phyloP scores from a whole-genome alignment of 2,113 vertebrate genomes.

The Danionella cerebrum region DNA sequence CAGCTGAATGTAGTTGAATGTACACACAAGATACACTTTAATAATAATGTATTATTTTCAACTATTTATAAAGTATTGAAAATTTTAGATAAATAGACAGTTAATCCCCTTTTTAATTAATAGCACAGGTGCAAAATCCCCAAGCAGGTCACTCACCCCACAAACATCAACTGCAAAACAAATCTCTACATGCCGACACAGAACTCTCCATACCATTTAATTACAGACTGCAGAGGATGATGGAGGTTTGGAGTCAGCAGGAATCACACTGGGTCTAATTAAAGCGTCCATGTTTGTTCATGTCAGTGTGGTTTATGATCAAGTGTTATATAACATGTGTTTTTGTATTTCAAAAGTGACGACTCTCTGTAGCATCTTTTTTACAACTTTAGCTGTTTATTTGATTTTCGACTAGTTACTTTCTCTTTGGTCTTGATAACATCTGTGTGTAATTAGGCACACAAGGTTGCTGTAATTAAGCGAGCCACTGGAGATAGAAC shows the following conservation, averaged over 20 bases:
- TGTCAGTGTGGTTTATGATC: background rate
- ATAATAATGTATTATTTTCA: too few species aligned
- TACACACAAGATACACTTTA: too few species aligned
- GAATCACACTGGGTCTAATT: slow-evolving; percentile 30
- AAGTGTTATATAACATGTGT: background rate
- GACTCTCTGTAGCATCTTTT: background rate
- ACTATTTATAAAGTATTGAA: too few species aligned
- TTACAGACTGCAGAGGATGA: slow-evolving; percentile 34
- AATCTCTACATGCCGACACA: slow-evolving; percentile 33
- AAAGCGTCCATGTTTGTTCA: slow-evolving; percentile 19
- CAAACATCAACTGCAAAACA: slow-evolving; percentile 24
- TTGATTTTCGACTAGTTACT: slow-evolving; percentile 31
- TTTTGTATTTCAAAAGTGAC: background rate
- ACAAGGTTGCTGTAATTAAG: slow-evolving; percentile 46
- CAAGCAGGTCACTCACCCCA: slow-evolving; percentile 20
- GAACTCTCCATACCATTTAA: slow-evolving; percentile 20
- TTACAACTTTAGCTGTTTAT: background rate
- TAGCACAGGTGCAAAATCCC: slow-evolving; percentile 36
- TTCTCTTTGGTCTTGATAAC: slow-evolving; percentile 35
- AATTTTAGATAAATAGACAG: slow-evolving; percentile 12
- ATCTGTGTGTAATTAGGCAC: slow-evolving; percentile 44
- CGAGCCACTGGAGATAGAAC: slow-evolving; percentile 40
- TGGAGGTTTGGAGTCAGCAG: slow-evolving; percentile 38
- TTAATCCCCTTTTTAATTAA: slow-evolving; percentile 40
- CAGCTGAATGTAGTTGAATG: too few species aligned